Evolutionary conservation across 1,140 invertebrate species (phyloP).

Genomic region (Drosophila grimshawi): DNA sequence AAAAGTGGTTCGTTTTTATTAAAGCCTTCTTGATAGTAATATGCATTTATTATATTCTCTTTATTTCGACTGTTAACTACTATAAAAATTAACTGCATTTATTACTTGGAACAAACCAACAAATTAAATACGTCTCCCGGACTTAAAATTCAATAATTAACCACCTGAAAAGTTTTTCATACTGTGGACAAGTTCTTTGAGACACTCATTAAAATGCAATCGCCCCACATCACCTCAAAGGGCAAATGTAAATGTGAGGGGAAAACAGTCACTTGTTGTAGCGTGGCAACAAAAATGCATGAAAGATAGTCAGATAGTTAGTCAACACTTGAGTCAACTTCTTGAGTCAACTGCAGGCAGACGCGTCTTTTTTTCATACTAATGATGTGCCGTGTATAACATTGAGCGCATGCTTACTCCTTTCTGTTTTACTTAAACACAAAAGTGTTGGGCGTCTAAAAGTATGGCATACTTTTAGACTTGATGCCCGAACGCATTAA

Average conservation of each 20-base stretch:
- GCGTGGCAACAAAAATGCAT: slow-evolving; percentile 1
- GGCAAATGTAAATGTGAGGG: slow-evolving; percentile 6
- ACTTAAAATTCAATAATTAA: slow-evolving; percentile 46
- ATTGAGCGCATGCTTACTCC: slow-evolving; percentile 41
- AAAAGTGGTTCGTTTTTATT: background rate
- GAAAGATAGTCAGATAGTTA: background rate
- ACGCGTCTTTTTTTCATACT: slow-evolving; percentile 37
- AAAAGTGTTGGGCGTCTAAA: slow-evolving; percentile 43
- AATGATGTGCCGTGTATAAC: slow-evolving; percentile 59
- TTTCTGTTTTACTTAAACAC: slow-evolving; percentile 7
- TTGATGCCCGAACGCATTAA: slow-evolving; percentile 11
- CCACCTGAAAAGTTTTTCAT: background rate
- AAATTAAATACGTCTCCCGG: too few species aligned
- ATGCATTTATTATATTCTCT: background rate
- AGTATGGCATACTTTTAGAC: slow-evolving; percentile 50
- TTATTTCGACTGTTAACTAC: background rate
- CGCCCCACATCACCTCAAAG: slow-evolving; percentile 61
- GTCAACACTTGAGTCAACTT: slow-evolving; percentile 25
- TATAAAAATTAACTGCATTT: background rate
- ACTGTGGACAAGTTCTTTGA: background rate
- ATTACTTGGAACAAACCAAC: too few species aligned
- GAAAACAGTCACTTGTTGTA: slow-evolving; percentile 37
- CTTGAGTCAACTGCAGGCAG: slow-evolving; percentile 32
- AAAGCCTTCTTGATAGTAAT: background rate
- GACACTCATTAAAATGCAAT: slow-evolving; percentile 64